phyloP scores from a whole-genome alignment of 2,113 vertebrate genomes.

The Campylomormyrus tamandua region DNA sequence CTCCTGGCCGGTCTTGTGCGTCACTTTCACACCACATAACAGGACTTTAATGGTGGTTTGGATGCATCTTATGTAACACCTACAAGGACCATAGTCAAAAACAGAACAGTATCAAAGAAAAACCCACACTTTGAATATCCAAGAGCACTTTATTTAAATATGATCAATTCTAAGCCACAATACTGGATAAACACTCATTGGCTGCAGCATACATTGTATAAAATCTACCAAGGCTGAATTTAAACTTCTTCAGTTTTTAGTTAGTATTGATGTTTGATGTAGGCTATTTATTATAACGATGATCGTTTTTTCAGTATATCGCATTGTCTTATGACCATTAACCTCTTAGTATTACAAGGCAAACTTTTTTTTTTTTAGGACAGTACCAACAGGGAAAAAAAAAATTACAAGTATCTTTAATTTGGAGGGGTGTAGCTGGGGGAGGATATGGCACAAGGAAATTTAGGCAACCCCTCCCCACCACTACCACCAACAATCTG shows the following conservation, averaged over 20 bases:
- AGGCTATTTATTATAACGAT: background rate
- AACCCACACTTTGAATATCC: conserved; percentile 52
- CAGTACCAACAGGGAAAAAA: background rate
- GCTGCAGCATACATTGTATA: conserved; percentile 74
- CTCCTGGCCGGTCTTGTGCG: too few relatives aligned
- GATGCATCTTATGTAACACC: background rate
- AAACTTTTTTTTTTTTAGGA: background rate
- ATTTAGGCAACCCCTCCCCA: background rate
- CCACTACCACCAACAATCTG: background rate
- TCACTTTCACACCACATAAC: too few relatives aligned
- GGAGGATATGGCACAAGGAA: background rate
- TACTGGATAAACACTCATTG: conserved; percentile 73
- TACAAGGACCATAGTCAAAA: background rate
- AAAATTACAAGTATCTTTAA: background rate
- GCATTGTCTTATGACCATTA: background rate
- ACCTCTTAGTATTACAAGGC: background rate
- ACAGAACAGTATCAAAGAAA: background rate
- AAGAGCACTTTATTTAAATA: conserved; percentile 90
- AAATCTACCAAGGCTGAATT: conserved; percentile 72
- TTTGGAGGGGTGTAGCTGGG: background rate
- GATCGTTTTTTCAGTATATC: background rate
- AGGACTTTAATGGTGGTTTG: background rate
- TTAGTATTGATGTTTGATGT: background rate
- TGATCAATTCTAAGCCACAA: conserved; percentile 85
- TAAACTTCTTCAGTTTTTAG: conserved; percentile 38